phyloP scores from a whole-genome alignment of 2,797 vertebrate species.

The Todus mexicanus region DNA sequence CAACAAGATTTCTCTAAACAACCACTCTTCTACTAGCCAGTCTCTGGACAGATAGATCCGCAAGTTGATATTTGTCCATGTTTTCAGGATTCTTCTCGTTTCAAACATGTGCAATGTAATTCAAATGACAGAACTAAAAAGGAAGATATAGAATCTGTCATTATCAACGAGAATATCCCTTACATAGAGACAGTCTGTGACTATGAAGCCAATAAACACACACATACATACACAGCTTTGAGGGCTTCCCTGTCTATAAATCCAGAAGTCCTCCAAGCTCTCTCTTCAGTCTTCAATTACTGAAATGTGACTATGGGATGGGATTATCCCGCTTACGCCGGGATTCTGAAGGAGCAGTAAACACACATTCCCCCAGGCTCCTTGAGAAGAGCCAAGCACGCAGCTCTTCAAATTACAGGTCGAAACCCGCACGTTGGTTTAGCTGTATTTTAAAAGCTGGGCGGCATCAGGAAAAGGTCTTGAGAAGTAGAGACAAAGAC shows the following conservation, averaged over 20 bases:
- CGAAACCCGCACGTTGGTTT: neutral
- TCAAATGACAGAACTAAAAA: neutral
- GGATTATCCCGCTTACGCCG: neutral
- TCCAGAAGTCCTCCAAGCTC: neutral
- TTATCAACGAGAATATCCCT: neutral
- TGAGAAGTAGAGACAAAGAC: slow-evolving; percentile 1
- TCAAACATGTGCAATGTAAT: neutral
- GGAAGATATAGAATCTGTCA: neutral
- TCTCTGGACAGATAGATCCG: neutral
- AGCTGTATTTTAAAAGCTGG: neutral
- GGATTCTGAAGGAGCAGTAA: neutral
- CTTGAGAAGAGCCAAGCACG: neutral
- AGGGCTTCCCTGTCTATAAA: too few species aligned
- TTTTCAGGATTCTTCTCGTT: neutral
- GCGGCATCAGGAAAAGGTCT: neutral
- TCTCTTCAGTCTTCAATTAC: neutral
- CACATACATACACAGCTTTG: neutral
- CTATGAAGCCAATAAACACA: neutral
- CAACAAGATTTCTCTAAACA: slow-evolving; percentile 40
- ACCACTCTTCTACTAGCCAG: neutral
- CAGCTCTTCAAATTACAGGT: neutral
- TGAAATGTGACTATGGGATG: neutral
- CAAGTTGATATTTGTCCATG: neutral
- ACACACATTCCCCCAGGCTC: neutral
- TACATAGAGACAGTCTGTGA: neutral